Percentiles rank a stretch among this genome's conserved stretches.
Evolutionary conservation across 2,113 vertebrate genomes (phyloP).

Genomic region (Oncorhynchus mykiss): DNA sequence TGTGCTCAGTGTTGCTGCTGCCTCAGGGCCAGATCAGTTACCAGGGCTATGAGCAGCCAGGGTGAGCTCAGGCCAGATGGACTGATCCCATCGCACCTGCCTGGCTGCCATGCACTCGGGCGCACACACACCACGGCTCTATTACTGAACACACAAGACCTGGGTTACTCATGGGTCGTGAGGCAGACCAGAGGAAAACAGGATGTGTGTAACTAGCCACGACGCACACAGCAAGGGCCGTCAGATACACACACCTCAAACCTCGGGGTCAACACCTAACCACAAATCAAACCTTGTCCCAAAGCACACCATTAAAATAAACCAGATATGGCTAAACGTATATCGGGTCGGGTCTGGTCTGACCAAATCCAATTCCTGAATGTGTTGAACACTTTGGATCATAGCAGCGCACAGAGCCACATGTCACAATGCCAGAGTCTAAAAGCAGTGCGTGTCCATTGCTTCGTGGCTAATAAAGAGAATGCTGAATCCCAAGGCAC

Average conservation of each 20-base stretch:
- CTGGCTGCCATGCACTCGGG: constrained; percentile 25
- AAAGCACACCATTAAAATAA: not conserved
- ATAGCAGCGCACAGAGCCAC: constrained; percentile 37
- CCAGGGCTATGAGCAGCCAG: constrained; percentile 29
- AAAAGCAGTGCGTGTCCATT: constrained; percentile 50
- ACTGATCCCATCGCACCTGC: constrained; percentile 21
- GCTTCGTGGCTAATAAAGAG: constrained; percentile 34
- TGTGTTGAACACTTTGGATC: not conserved
- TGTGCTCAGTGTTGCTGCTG: constrained; percentile 13
- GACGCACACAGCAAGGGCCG: not conserved
- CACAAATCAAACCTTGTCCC: not conserved
- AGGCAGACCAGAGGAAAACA: constrained; percentile 6
- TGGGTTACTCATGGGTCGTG: constrained; percentile 2
- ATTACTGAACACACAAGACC: constrained; percentile 8
- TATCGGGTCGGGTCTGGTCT: not conserved
- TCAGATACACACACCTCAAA: constrained; percentile 1
- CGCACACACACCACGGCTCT: not conserved
- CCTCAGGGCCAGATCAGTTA: constrained; percentile 53
- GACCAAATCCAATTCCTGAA: not conserved
- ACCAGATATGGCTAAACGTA: not conserved
- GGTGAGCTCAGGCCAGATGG: constrained; percentile 51
- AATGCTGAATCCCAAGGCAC: constrained; percentile 40
- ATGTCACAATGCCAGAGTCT: constrained; percentile 30
- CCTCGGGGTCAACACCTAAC: not conserved
- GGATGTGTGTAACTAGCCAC: constrained; percentile 20